A percentile compares a stretch with the other conserved stretches of the same genome.
Conservation (phyloP, 1,140 invertebrate genomes). For the Aricia agestis region DNA sequence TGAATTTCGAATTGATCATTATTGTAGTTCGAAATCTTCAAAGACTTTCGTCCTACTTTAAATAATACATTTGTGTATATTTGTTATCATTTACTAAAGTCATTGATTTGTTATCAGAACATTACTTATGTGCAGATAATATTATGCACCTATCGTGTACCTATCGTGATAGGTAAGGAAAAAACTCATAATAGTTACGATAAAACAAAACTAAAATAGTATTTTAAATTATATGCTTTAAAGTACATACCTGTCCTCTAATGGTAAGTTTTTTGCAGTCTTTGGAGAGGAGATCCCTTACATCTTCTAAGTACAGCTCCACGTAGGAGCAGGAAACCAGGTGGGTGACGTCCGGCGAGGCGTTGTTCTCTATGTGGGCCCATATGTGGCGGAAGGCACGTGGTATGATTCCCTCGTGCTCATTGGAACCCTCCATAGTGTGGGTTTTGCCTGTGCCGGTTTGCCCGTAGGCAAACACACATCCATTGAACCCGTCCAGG, state of each 20-base stretch:
- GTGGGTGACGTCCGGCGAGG: constrained; percentile 92
- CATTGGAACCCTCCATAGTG: constrained; percentile 93
- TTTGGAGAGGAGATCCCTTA: constrained; percentile 92
- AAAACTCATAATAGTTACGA: not conserved
- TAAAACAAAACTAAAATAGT: not conserved
- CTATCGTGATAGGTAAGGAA: no score
- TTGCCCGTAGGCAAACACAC: constrained; percentile 98
- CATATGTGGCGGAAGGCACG: constrained; percentile 98
- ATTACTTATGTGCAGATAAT: not conserved
- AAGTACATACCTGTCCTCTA: constrained; percentile 60
- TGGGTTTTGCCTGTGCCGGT: constrained; percentile 96
- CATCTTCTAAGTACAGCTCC: constrained; percentile 96
- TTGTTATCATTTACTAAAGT: not conserved
- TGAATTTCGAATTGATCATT: no score
- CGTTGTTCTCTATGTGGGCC: constrained; percentile 86
- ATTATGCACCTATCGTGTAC: not conserved
- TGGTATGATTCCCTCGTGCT: constrained; percentile 92
- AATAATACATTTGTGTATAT: not conserved
- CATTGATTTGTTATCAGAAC: not conserved
- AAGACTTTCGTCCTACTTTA: no score
- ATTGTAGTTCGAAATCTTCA: no score
- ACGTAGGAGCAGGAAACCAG: constrained; percentile 94
- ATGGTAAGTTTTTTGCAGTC: constrained; percentile 79
- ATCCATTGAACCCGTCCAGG: constrained; percentile 96
- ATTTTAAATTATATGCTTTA: not conserved